Conservation (phyloP, 1,140 invertebrate genomes). For the Euwallacea similis region DNA sequence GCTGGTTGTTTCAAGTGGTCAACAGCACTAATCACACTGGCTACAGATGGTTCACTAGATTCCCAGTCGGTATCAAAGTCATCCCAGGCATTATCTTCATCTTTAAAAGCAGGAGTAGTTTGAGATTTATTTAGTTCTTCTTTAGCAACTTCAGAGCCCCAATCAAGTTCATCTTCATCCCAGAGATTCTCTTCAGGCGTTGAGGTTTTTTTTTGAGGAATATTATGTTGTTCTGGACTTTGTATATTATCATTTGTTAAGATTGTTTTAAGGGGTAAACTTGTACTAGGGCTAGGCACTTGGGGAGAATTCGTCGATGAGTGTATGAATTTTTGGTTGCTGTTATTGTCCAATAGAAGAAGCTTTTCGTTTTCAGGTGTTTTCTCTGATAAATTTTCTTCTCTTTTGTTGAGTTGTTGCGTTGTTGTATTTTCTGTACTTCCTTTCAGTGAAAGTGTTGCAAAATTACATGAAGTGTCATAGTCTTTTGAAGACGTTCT, state of each 20-base stretch:
- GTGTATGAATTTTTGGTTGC: not conserved
- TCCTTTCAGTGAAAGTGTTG: not conserved
- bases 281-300: too few relatives aligned
- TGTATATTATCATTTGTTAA: not conserved
- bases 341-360: not conserved
- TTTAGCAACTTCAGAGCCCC: constrained; percentile 27
- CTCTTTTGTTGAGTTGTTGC: not conserved
- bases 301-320: too few relatives aligned
- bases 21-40: too few relatives aligned
- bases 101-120: constrained; percentile 11
- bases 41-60: constrained; percentile 10
- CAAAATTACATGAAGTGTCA: too few relatives aligned
- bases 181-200: constrained; percentile 47
- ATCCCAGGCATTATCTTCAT: constrained; percentile 30
- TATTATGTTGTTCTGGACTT: not conserved
- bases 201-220: not conserved
- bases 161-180: constrained; percentile 48
- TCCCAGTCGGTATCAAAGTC: constrained; percentile 37
- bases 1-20: constrained; percentile 13
- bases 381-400: not conserved
- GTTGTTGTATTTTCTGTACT: not conserved
- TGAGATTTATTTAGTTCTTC: constrained; percentile 19
- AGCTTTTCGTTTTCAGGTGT: not conserved
- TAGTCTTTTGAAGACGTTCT: not conserved
- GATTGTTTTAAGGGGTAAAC: not conserved